These are phyloP conservation scores for Ameiurus melas DNA, from an alignment of 2,113 vertebrate genomes.

Conservation along the genomic window DNA sequence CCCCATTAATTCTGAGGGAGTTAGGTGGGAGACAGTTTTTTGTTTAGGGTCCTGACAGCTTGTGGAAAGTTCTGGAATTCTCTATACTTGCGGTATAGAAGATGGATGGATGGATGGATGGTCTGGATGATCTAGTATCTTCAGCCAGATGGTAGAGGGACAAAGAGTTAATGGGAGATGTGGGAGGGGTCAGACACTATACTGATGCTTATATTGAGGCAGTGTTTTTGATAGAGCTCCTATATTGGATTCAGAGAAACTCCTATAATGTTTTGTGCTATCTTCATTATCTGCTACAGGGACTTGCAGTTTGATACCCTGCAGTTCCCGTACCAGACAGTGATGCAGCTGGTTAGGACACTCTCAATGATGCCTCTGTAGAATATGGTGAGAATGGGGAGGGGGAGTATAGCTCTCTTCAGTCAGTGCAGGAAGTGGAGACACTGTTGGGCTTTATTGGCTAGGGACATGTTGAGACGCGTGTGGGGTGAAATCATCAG, in stretches of 20 bases:
- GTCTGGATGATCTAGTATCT: neutral
- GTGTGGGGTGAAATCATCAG: neutral
- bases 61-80: neutral
- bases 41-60: neutral
- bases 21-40: neutral
- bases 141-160: neutral
- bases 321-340: neutral
- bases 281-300: neutral
- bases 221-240: neutral
- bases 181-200: neutral
- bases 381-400: slow-evolving; percentile 4
- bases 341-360: slow-evolving; percentile 18
- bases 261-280: neutral
- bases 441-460: slow-evolving; percentile 2
- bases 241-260: neutral
- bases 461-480: neutral
- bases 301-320: neutral
- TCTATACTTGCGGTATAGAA: neutral
- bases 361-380: slow-evolving; percentile 15
- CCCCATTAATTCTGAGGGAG: neutral
- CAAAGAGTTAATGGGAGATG: neutral
- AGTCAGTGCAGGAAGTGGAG: neutral
- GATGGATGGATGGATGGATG: too few relatives aligned
- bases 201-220: neutral
- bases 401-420: neutral